phyloP scores from a whole-genome alignment of 2,888 invertebrate genomes.

The Acleris emargana region DNA sequence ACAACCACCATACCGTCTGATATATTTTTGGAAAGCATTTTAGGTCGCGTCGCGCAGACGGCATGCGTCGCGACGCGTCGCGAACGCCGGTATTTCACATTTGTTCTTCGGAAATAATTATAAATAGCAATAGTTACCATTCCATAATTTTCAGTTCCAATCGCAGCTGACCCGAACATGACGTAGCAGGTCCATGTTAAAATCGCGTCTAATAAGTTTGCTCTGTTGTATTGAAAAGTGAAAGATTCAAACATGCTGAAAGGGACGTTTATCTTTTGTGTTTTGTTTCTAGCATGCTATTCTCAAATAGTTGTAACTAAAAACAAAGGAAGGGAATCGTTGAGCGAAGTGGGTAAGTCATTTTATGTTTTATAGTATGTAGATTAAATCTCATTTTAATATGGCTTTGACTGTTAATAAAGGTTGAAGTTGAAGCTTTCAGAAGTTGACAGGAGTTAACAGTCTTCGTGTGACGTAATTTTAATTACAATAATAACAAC shows the following conservation, averaged over 20 bases:
- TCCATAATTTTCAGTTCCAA: not conserved
- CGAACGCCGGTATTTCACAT: conserved; percentile 36
- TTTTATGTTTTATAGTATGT: not conserved
- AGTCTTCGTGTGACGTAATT: too few relatives aligned
- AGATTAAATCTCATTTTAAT: too few relatives aligned
- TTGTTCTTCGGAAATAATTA: conserved; percentile 34
- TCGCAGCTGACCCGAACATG: not conserved
- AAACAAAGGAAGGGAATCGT: conserved; percentile 8
- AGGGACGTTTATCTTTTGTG: conserved; percentile 12
- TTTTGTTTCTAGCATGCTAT: conserved; percentile 10
- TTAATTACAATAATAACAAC: too few relatives aligned
- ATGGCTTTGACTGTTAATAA: too few relatives aligned
- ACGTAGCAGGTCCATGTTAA: not conserved
- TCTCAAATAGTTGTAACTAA: not conserved
- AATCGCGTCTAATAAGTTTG: not conserved
- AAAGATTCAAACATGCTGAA: conserved; percentile 14
- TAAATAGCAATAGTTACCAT: conserved; percentile 16
- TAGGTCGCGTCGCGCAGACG: conserved; percentile 65
- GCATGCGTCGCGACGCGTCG: conserved; percentile 46
- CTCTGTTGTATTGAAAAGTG: not conserved
- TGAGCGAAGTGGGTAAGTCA: conserved; percentile 20
- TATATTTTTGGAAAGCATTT: conserved; percentile 81
- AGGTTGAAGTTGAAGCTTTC: too few relatives aligned
- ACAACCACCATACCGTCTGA: conserved; percentile 64
- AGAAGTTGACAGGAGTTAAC: too few relatives aligned